phyloP scores from a whole-genome alignment of 2,888 invertebrate genomes.

The Acheta domesticus region DNA sequence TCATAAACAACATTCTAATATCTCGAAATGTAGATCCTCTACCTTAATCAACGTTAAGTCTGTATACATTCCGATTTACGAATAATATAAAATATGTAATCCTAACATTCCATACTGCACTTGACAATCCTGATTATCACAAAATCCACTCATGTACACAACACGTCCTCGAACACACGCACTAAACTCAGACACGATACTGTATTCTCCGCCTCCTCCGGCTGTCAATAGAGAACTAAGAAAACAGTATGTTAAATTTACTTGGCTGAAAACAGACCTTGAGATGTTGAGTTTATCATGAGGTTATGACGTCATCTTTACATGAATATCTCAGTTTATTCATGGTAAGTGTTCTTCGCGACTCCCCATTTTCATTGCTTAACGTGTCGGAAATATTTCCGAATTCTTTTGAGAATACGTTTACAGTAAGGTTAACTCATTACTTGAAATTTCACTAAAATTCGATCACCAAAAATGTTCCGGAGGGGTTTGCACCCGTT shows the following conservation, averaged over 20 bases:
- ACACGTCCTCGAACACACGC: neutral
- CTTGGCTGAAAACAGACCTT: slow-evolving; percentile 18
- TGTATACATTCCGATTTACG: neutral
- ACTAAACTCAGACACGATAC: neutral
- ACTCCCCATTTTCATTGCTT: neutral
- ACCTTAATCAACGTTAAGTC: neutral
- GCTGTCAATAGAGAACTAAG: neutral
- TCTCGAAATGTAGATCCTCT: neutral
- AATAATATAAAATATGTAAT: neutral
- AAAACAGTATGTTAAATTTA: neutral
- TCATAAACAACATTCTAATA: neutral
- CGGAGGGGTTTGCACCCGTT: neutral
- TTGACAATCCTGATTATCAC: neutral
- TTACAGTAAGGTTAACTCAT: neutral
- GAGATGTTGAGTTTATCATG: slow-evolving; percentile 18
- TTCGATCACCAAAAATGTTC: neutral
- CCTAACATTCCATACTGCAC: slow-evolving; percentile 5
- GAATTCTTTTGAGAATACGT: neutral
- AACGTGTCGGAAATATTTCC: neutral
- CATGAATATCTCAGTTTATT: neutral
- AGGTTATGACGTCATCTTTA: slow-evolving; percentile 5
- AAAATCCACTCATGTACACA: neutral
- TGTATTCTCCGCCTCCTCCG: neutral
- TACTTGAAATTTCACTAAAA: neutral
- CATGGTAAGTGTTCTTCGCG: neutral